These are phyloP conservation scores for Ceratina calcarata DNA, from an alignment of 1,140 invertebrate species.

Conservation along the genomic window DNA sequence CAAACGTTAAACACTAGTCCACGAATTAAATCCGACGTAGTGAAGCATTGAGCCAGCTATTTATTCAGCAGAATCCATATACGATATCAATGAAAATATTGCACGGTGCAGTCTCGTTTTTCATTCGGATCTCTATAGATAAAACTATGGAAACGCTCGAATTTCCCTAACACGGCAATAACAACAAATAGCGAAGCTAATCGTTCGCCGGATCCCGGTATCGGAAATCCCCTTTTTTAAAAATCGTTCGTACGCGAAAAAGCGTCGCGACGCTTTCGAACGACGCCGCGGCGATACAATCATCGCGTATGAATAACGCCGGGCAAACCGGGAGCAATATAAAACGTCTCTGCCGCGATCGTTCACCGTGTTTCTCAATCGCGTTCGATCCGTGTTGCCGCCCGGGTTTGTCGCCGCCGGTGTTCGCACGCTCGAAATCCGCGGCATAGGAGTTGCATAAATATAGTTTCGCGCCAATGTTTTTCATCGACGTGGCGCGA, in stretches of 20 bases:
- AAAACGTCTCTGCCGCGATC: conserved; percentile 12
- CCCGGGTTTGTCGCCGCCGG: not conserved
- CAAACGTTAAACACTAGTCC: no score
- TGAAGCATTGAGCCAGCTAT: not conserved
- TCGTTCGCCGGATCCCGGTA: not conserved
- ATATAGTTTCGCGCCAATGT: conserved; percentile 50
- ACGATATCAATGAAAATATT: not conserved
- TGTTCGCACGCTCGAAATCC: conserved; percentile 21
- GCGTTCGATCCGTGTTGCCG: not conserved
- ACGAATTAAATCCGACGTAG: not conserved
- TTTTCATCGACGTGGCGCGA: conserved; percentile 37
- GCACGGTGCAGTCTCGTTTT: not conserved
- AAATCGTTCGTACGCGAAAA: not conserved
- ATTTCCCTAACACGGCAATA: not conserved
- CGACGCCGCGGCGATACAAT: not conserved
- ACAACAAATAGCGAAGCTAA: not conserved
- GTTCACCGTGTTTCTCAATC: conserved; percentile 17
- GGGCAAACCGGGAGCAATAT: conserved; percentile 9
- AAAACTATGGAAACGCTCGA: not conserved
- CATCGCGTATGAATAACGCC: conserved; percentile 4
- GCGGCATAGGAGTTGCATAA: conserved; percentile 32
- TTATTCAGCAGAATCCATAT: not conserved
- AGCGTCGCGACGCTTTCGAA: not conserved
- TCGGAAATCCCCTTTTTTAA: not conserved
- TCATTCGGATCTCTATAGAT: not conserved